Conservation (phyloP, 2,797 vertebrate genomes). For the Enteromius viviparus region DNA sequence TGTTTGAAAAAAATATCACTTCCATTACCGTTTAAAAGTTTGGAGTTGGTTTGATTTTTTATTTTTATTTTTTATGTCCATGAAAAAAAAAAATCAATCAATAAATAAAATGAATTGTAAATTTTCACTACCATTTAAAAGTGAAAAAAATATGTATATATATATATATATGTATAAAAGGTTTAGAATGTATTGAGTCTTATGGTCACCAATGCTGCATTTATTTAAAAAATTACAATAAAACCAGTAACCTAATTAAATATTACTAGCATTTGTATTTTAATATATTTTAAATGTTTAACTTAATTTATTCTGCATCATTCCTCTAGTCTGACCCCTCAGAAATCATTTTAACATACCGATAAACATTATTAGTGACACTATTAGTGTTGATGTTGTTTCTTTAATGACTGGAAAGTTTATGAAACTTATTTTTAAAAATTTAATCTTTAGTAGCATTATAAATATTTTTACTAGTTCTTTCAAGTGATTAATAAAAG, state of each 20-base stretch:
- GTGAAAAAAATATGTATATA: too few relatives aligned
- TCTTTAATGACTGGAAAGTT: not conserved
- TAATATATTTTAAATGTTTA: not conserved
- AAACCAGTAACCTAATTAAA: not conserved
- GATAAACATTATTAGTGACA: too few relatives aligned
- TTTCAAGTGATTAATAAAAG: too few relatives aligned
- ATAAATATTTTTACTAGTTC: not conserved
- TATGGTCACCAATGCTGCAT: not conserved
- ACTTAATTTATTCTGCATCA: not conserved
- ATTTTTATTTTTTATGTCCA: not conserved
- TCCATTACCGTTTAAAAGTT: not conserved
- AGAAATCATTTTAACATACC: not conserved
- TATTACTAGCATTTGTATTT: not conserved
- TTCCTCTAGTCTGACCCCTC: not conserved
- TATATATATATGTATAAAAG: not conserved
- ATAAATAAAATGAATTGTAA: not conserved
- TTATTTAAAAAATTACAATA: not conserved
- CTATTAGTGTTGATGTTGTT: not conserved
- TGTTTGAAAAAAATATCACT: not conserved
- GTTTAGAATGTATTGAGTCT: not conserved
- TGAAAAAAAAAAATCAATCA: not conserved
- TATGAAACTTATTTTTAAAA: not conserved
- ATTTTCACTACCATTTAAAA: not conserved
- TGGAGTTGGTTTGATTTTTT: not conserved
- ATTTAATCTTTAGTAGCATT: not conserved